Evolutionary conservation across 2,113 vertebrate species (phyloP), one percentile per base, ranked within the genome.

Genomic region (Xenopus borealis): DNA sequence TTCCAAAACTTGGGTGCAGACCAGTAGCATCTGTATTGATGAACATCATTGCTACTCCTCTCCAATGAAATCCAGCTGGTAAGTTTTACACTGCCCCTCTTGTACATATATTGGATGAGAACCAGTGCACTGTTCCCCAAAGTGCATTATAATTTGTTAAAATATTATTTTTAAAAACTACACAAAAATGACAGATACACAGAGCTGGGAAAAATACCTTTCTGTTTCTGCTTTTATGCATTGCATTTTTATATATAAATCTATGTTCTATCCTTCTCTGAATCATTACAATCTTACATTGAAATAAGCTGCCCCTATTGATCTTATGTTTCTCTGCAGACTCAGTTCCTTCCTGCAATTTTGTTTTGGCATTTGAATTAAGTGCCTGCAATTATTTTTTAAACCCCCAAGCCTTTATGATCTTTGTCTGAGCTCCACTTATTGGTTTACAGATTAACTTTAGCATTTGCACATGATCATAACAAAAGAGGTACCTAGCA

Each of bases 371-470:
- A 83, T 87, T 85, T 83, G 79, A 79, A 84, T 86, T 82, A 85
- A 83, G 81, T 61, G 70, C 69, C 73, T 71, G 80, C 68, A 66
- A 72, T n/a, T 80, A 77, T 81, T 81, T 82, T 75, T 81, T 78
- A 81, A 86, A 85, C 20, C 80, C 79, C 64, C 53, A 52, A 66
- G 84, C 79, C 80, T 72, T 0, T 0, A 80, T 72, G 59, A 84
- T 80, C 82, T 72, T 63, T 72, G 47, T 79, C 66, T 80, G 76
- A 85, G 81, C 88, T 72, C 62, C 47, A 52, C 80, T 82, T 83
- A 81, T 81, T 83, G 67, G 65, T 84, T 81, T 88, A 83, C 79
- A 82, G 81, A 81, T 83, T 88, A 87, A 87, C 62, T 82, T 85
- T 83, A 88, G 82, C 72, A 80, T 79, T 85, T 84, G 76, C 83